phyloP scores from a whole-genome alignment of 2,888 invertebrate species.

The Melanchra persicariae region DNA sequence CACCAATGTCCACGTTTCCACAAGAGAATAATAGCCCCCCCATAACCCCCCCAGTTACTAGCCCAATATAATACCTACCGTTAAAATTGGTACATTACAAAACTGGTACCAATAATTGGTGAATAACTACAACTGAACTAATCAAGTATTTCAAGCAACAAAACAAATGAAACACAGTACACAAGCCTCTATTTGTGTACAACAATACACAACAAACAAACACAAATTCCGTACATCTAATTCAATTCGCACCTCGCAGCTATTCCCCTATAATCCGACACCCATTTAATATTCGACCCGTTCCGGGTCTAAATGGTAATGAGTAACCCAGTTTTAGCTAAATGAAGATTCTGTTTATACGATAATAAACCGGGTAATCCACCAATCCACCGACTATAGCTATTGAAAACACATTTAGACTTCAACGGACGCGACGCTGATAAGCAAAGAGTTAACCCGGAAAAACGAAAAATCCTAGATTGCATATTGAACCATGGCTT shows the following conservation, averaged over 20 bases:
- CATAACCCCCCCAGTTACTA: no score
- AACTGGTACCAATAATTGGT: no score
- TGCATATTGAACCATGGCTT: no score
- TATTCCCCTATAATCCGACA: constrained; percentile 70
- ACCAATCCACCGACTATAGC: constrained; percentile 65
- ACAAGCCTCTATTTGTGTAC: constrained; percentile 22
- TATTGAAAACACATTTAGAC: constrained; percentile 74
- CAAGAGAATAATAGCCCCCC: no score
- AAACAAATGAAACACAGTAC: constrained; percentile 9
- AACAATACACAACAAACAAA: constrained; percentile 47
- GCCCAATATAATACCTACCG: no score
- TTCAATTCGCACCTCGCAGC: constrained; percentile 78
- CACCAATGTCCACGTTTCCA: no score
- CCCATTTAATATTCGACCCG: constrained; percentile 79
- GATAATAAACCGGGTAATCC: constrained; percentile 78
- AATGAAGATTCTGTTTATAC: constrained; percentile 81
- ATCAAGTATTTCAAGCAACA: background rate
- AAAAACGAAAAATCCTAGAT: background rate
- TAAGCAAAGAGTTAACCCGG: background rate
- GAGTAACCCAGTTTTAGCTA: constrained; percentile 76
- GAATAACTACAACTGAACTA: background rate
- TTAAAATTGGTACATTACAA: no score
- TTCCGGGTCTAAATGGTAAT: constrained; percentile 79
- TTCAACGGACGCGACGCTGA: constrained; percentile 66
- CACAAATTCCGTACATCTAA: constrained; percentile 65